phyloP scores from a whole-genome alignment of 2,797 vertebrate species.

The Poeciliopsis presidionis region DNA sequence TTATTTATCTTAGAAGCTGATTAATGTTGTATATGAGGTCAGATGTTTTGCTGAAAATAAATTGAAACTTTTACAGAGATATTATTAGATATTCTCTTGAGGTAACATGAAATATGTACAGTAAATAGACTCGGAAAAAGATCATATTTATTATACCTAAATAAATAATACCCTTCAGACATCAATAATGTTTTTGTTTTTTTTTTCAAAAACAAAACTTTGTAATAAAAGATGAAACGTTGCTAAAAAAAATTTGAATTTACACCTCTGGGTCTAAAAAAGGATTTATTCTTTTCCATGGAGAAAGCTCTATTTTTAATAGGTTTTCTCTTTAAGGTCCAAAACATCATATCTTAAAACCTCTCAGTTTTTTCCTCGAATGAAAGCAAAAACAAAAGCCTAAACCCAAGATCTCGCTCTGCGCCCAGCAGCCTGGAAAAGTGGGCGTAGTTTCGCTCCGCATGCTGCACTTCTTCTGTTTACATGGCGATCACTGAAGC shows the following conservation, averaged over 20 bases:
- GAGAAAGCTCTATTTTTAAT: background rate
- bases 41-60: background rate
- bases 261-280: background rate
- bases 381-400: background rate
- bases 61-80: background rate
- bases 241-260: background rate
- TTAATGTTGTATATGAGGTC: background rate
- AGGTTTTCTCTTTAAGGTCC: background rate
- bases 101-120: background rate
- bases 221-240: background rate
- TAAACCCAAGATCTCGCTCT: background rate
- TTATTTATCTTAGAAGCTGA: background rate
- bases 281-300: background rate
- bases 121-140: background rate
- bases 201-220: background rate
- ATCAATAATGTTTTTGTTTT: background rate
- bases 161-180: background rate
- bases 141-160: background rate
- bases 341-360: background rate
- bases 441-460: background rate
- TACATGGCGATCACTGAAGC: background rate
- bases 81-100: background rate
- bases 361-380: too few species aligned
- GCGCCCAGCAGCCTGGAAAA: background rate
- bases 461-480: constrained; percentile 11